Percentiles rank a stretch among this genome's conserved stretches.
Evolutionary conservation across 1,140 invertebrate species (phyloP).

Genomic region (Theocolax elegans): DNA sequence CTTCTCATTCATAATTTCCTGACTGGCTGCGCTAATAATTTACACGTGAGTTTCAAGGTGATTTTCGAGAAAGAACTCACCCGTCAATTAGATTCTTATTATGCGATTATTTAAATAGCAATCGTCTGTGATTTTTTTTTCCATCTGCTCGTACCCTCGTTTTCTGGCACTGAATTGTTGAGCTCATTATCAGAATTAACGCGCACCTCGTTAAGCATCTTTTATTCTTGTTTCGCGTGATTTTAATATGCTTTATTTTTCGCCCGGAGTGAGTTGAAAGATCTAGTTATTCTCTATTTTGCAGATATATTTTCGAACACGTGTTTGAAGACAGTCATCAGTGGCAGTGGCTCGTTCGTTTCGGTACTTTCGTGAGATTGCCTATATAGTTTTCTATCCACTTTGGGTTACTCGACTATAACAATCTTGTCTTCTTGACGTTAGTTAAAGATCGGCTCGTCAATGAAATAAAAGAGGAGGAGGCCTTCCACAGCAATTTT

Average conservation of each 20-base stretch:
- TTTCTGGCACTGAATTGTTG: background rate
- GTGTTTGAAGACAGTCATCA: slow-evolving; percentile 4
- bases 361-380: background rate
- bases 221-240: slow-evolving; percentile 29
- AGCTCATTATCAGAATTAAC: slow-evolving; percentile 17
- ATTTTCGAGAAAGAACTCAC: background rate
- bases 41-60: slow-evolving; percentile 57
- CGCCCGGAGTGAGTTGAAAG: slow-evolving; percentile 1
- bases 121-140: background rate
- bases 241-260: slow-evolving; percentile 9
- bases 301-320: background rate
- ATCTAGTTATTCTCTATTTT: slow-evolving; percentile 16
- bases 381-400: too few species aligned
- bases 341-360: background rate
- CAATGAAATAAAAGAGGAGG: slow-evolving; percentile 1
- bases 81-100: slow-evolving; percentile 26
- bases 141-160: background rate
- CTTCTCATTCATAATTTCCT: slow-evolving; percentile 40
- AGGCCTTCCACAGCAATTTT: slow-evolving; percentile 18
- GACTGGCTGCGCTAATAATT: slow-evolving; percentile 52
- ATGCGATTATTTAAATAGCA: slow-evolving; percentile 28
- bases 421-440: slow-evolving; percentile 7
- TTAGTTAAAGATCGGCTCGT: slow-evolving; percentile 1
- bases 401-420: background rate
- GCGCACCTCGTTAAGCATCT: slow-evolving; percentile 40